These are phyloP conservation scores for Hiodon tergisus DNA, from an alignment of 2,113 vertebrate species.

Conservation along the genomic window DNA sequence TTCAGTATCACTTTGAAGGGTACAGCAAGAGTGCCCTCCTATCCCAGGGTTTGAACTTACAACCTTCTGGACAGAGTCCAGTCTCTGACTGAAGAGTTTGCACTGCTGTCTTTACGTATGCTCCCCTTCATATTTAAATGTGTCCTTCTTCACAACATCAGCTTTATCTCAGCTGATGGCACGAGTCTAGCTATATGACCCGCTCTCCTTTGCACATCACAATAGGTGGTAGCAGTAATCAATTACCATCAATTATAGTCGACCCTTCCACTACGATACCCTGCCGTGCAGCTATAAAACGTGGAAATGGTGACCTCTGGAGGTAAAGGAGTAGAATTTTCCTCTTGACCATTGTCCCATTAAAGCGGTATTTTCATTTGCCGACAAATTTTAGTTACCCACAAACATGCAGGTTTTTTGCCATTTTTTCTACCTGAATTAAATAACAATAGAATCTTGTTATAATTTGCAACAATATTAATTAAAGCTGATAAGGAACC, in stretches of 20 bases:
- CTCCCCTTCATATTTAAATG: slow-evolving; percentile 8
- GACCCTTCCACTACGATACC: background rate
- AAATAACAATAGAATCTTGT: no score
- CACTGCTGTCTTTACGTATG: background rate
- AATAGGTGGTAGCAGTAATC: slow-evolving; percentile 9
- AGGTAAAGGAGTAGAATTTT: slow-evolving; percentile 3
- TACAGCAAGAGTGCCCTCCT: background rate
- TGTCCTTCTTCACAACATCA: slow-evolving; percentile 13
- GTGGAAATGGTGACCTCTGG: slow-evolving; percentile 16
- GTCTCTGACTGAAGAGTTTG: background rate
- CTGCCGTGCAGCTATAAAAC: background rate
- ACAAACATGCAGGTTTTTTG: no score
- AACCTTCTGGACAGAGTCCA: slow-evolving; percentile 8
- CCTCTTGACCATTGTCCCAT: background rate
- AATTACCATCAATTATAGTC: slow-evolving; percentile 19
- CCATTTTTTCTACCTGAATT: no score
- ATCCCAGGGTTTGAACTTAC: background rate
- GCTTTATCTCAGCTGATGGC: background rate
- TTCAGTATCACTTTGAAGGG: no score
- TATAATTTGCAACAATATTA: no score
- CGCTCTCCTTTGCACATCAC: slow-evolving; percentile 7
- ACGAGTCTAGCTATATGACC: background rate
- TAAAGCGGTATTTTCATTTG: background rate
- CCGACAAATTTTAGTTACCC: no score
- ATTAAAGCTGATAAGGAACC: slow-evolving; percentile 47